These are phyloP conservation scores for Trichogramma pretiosum DNA, from an alignment of 1,140 invertebrate genomes.

Conservation along the genomic window DNA sequence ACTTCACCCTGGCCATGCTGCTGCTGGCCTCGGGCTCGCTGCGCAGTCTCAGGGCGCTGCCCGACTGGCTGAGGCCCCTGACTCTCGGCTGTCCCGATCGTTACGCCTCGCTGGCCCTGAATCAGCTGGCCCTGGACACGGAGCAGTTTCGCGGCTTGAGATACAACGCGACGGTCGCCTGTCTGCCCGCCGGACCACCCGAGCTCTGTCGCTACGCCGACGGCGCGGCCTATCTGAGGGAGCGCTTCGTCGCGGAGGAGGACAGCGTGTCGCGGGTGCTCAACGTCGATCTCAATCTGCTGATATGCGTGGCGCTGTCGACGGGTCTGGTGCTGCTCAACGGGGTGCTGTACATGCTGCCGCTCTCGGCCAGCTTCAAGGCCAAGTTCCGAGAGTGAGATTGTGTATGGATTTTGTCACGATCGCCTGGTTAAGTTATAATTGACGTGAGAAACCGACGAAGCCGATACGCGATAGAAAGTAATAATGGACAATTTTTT, in stretches of 20 bases:
- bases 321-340: constrained; percentile 73
- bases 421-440: no score
- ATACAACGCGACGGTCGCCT: constrained; percentile 47
- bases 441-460: no score
- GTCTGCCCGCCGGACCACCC: constrained; percentile 45
- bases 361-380: constrained; percentile 75
- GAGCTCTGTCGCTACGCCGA: constrained; percentile 60
- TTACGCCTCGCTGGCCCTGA: constrained; percentile 34
- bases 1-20: constrained; percentile 64
- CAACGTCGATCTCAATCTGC: constrained; percentile 66
- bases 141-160: constrained; percentile 35
- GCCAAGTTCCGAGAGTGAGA: constrained; percentile 82
- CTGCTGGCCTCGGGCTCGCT: constrained; percentile 65
- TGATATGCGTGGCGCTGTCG: constrained; percentile 76
- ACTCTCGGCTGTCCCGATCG: constrained; percentile 39
- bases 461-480: neutral
- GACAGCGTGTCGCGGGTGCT: constrained; percentile 58
- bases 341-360: constrained; percentile 75
- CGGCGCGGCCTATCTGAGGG: constrained; percentile 63
- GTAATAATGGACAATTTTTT: neutral
- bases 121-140: constrained; percentile 34
- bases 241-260: constrained; percentile 60
- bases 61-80: constrained; percentile 32
- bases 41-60: constrained; percentile 54
- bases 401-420: no score